Evolutionary conservation across 1,140 invertebrate genomes (phyloP).

Genomic region (Thalassaphorura encarpata): DNA sequence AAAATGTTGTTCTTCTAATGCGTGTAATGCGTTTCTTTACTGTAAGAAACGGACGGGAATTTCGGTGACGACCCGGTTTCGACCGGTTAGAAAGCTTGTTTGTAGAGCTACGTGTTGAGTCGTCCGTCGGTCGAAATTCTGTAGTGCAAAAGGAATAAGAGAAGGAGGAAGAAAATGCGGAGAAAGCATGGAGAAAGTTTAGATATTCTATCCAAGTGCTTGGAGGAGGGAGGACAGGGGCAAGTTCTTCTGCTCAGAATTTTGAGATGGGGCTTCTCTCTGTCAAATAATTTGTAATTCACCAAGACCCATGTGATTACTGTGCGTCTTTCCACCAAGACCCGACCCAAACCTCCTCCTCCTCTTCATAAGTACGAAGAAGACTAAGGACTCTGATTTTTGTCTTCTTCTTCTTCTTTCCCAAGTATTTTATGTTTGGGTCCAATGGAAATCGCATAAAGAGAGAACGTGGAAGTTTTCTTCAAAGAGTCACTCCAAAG

Average conservation of each 20-base stretch:
- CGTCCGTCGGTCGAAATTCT: neutral
- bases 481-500: too few relatives aligned
- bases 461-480: slow-evolving; percentile 9
- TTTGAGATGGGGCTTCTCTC: slow-evolving; percentile 19
- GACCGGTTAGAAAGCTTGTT: neutral
- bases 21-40: too few relatives aligned
- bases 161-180: neutral
- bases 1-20: too few relatives aligned
- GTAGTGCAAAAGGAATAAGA: neutral
- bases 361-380: neutral
- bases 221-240: too few relatives aligned
- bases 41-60: too few relatives aligned
- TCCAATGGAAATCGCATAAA: neutral
- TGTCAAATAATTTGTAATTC: slow-evolving; percentile 32
- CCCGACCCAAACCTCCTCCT: neutral
- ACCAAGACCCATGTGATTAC: slow-evolving; percentile 23
- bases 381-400: neutral
- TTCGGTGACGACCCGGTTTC: too few relatives aligned
- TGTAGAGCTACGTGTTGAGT: neutral
- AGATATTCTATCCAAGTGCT: neutral
- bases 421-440: neutral
- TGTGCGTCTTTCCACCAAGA: neutral
- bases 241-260: too few relatives aligned
- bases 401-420: neutral
- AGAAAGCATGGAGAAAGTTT: neutral